Base-by-base conservation (phyloP, 2,797 vertebrate species). In the Graptemys geographica region DNA sequence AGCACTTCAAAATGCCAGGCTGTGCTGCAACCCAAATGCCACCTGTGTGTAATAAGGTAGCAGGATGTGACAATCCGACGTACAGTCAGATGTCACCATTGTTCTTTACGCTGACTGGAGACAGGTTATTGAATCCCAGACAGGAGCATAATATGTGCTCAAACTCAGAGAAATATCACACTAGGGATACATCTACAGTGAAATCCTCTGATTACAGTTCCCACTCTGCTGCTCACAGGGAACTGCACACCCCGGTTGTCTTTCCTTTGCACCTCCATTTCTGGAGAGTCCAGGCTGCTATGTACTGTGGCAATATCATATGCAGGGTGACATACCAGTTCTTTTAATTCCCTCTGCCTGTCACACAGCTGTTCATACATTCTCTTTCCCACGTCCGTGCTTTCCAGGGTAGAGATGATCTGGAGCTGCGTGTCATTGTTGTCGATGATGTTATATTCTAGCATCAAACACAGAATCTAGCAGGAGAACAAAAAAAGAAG, bases 361-460 rank as follows among this genome's bases (percentile, higher is more conserved):
- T 99, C 99, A 5, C 99, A 99, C 87, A 99, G 99, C 98, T 99
- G 99, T 98, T 99, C 99, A 11, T 99, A 99, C 99, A 99, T 99
- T 97, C 99, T 99, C 84, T 99, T 99, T 85, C 99, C 99, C 93
- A 99, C 99, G 59, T 99, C 99, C 8, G 99, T 99, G 98, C 99
- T 99, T 98, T 99, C 99, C 97, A 99, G 98, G 23, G 99, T 99
- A 84, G 99, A 99, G 98, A 99, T 99, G 98, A 99, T 99, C 98
- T 99, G 99, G 96, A 99, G 98, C 98, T 99, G 99, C 1, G 99
- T 99, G 98, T 99, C 99, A 3, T 99, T 99, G 96, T 99, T 99
- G 97, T 99, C 99, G 4, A 99, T 99, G 98, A 99, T 99, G 98
- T 99, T 99, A 98, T 99, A 99, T 93, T 99, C 99, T 97, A 99